These are phyloP conservation scores for Ceryle rudis DNA, from an alignment of 2,797 vertebrate genomes.

Conservation along the genomic window DNA sequence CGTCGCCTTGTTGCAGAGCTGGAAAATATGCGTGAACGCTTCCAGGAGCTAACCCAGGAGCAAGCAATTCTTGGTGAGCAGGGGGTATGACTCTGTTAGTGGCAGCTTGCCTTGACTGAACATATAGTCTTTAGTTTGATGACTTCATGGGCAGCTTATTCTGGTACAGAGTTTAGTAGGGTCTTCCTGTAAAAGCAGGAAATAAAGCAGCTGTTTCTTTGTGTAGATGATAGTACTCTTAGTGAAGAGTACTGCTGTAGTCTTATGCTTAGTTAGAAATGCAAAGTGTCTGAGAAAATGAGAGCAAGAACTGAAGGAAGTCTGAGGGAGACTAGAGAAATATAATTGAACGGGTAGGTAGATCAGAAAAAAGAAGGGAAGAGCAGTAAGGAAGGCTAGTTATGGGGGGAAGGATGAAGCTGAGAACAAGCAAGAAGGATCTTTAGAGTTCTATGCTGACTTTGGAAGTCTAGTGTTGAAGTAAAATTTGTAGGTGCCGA, in stretches of 20 bases:
- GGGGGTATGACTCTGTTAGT: conserved; percentile 35
- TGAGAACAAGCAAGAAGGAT: not conserved
- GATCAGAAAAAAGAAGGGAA: not conserved
- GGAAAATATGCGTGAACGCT: conserved; percentile 82
- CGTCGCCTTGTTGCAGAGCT: conserved; percentile 86
- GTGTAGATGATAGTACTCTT: not conserved
- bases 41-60: conserved; percentile 85
- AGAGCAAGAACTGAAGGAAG: not conserved
- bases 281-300: not conserved
- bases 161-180: not conserved
- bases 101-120: too few species aligned
- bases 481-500: not conserved
- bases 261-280: not conserved
- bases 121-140: not conserved
- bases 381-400: not conserved
- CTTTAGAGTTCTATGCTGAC: rapidly evolving
- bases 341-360: not conserved
- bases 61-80: conserved; percentile 72
- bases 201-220: not conserved
- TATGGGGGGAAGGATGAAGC: not conserved
- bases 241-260: not conserved
- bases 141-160: not conserved
- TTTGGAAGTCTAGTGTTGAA: not conserved
- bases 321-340: not conserved
- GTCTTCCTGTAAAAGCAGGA: not conserved